Evolutionary conservation across 2,797 vertebrate species (phyloP), one percentile per base, ranked within the genome.

Genomic region (Coracias cyanogaster): DNA sequence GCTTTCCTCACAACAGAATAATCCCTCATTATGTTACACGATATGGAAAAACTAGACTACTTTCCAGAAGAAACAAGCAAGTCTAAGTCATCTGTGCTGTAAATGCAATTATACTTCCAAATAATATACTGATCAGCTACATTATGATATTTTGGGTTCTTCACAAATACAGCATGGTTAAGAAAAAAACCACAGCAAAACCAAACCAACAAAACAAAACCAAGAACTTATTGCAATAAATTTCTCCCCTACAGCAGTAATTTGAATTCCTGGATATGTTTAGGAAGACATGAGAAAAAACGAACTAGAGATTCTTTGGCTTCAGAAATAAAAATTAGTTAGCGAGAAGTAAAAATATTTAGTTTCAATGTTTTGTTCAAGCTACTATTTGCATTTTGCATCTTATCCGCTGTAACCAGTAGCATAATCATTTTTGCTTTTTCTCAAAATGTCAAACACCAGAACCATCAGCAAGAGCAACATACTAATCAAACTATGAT

Each of bases 51-150:
- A 29, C 7, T 79, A 64, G 5, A 62, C 39, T 83, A 72, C 60
- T 89, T 87, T 90, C 6, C 60, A 66, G 48, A 94, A 86, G 20
- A 80, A 54, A 74, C 9, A 49, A 95, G 37, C 9, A 66, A 71
- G 31, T 93, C 71, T 48, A 86, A 92, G 37, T 72, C 13, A 72
- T 35, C 70, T 73, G 24, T 80, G 19, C 61, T 81, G n/a, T 39
- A 66, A 84, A 90, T 2, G 3, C 33, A 67, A 25, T 35, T 80
- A 22, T 74, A 70, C 20, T 96, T 94, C 39, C 82, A 85, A 86
- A 77, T 86, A 62, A 87, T 25, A 82, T 49, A 80, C 41, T 82
- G 55, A 95, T 93, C 37, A 94, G 15, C 65, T 31, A 94, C 15
- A 49, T 11, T 51, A 58, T 28, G 7, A 20, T 39, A 61, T 48